These are phyloP conservation scores for Podarcis raffonei DNA, from an alignment of 2,113 vertebrate species.

Conservation along the genomic window DNA sequence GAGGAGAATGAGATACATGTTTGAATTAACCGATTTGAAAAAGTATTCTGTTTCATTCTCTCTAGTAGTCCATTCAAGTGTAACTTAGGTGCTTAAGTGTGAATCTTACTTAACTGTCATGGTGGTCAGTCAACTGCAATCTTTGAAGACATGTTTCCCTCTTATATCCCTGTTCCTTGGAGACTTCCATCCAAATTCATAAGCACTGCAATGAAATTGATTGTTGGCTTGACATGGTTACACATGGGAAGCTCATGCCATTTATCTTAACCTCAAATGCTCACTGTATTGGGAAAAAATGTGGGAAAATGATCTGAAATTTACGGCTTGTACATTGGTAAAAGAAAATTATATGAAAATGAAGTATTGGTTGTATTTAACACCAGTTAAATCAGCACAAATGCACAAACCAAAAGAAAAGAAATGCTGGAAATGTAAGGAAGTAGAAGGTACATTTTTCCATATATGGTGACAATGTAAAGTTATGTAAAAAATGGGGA, in stretches of 20 bases:
- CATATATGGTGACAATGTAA: too few species aligned
- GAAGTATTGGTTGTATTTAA: too few species aligned
- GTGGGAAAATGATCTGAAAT: too few species aligned
- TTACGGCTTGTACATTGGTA: too few species aligned
- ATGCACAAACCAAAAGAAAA: too few species aligned
- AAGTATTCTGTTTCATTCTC: not conserved
- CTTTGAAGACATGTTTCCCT: not conserved
- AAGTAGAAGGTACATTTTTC: too few species aligned
- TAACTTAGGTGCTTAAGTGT: not conserved
- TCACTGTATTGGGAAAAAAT: not conserved
- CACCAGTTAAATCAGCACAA: too few species aligned
- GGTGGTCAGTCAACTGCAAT: not conserved
- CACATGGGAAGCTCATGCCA: not conserved
- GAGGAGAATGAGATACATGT: not conserved
- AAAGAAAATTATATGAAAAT: too few species aligned
- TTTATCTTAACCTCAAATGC: not conserved
- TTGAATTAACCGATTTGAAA: not conserved
- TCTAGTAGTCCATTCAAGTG: not conserved
- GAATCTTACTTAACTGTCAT: not conserved
- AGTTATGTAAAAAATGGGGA: too few species aligned
- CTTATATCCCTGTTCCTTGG: not conserved
- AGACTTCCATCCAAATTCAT: not conserved
- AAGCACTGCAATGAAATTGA: not conserved
- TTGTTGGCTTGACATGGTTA: not conserved
- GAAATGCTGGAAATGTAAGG: too few species aligned